Evolutionary conservation across 2,888 invertebrate species (phyloP), one percentile per base, ranked within the genome.

Genomic region (Melieria omissa): DNA sequence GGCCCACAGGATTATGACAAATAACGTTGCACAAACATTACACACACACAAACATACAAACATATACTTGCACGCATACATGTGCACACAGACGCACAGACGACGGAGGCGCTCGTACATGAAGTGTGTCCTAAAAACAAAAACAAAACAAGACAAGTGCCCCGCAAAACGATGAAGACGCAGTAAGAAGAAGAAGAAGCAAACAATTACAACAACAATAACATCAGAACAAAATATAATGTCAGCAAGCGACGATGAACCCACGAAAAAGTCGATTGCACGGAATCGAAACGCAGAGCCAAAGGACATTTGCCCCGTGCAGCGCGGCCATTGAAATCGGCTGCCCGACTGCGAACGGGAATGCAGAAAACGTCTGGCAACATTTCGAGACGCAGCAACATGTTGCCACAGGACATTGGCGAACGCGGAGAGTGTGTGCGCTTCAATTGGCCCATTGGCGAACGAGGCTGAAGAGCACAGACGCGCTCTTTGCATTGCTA

Each of bases 291-390:
- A 57, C 41, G 14, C 52, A 52, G 60, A 67, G 60, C 73, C 79
- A 65, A 67, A 68, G 68, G 71, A 57, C 73, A 60, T 71, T 69
- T 62, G 65, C 52, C 44, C 10, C 72, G 42, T 29, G 73, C 69
- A 70, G 74, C 29, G 47, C 41, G 42, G 64, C 42, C 14, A 29
- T 29, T 68, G 54, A 64, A 55, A 57, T 29, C 29, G 29, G 64
- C 29, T 8, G 55, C 41, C 45, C 5, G 12, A 16, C 46, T 14
- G 52, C 46, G 55, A 29, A 9, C 42, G n/a, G 6, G 54, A 45
- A 4, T 60, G 65, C 9, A 60, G 14, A n/a, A 42, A 45, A 10
- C 16, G 54, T 7, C 41, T 6, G 10, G 52, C 67, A 52, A 52
- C 67, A 67, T 67, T 58, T 67, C n/a, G 12, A 49, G 49, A 44